Percentiles rank a stretch among this genome's conserved stretches.
phyloP scores from a whole-genome alignment of 2,113 vertebrate species.

The Rattus rattus region DNA sequence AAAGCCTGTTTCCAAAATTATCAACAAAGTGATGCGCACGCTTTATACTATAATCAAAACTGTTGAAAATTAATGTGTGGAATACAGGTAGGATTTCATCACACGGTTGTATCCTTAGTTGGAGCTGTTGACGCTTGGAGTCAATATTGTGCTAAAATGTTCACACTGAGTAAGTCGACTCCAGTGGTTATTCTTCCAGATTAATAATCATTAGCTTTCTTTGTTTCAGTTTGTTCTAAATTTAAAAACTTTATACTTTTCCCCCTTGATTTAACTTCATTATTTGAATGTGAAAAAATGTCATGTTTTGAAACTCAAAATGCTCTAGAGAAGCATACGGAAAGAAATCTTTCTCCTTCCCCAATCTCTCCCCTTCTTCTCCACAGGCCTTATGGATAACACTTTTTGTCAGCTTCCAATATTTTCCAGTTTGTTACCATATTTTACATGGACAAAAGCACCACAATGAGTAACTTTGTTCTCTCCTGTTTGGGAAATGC shows the following conservation, averaged over 20 bases:
- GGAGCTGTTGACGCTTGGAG: not conserved
- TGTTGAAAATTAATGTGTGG: not conserved
- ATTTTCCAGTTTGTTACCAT: not conserved
- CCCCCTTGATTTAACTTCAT: not conserved
- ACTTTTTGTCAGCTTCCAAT: not conserved
- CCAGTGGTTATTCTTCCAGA: not conserved
- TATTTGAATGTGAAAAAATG: not conserved
- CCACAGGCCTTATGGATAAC: too few species aligned
- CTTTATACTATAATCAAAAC: not conserved
- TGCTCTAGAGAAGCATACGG: not conserved
- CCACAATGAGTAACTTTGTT: not conserved
- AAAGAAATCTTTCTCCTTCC: not conserved
- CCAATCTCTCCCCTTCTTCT: not conserved
- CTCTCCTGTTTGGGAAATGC: not conserved
- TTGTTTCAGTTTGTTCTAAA: not conserved
- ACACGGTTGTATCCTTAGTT: not conserved
- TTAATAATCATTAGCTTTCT: not conserved
- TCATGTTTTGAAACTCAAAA: not conserved
- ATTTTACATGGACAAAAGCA: not conserved
- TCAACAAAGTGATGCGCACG: not conserved
- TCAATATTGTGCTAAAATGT: not conserved
- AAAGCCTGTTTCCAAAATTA: constrained; percentile 10
- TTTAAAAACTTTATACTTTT: not conserved
- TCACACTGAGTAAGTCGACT: not conserved
- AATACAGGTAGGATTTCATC: not conserved